phyloP scores from a whole-genome alignment of 2,797 vertebrate species.

The Dendrocincla fuliginosa region DNA sequence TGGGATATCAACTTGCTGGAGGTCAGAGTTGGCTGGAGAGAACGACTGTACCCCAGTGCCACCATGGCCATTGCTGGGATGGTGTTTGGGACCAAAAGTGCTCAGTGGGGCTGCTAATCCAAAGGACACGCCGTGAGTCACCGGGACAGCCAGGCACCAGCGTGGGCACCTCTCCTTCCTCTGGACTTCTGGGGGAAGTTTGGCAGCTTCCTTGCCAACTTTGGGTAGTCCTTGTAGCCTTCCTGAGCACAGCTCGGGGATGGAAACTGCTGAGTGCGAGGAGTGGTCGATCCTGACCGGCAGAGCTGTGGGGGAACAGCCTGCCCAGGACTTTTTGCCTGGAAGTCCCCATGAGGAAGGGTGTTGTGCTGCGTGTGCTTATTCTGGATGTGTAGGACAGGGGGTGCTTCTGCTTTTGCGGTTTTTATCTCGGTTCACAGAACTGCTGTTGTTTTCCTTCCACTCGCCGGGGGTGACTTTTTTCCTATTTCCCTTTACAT shows the following conservation, averaged over 20 bases:
- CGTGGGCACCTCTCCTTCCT: background rate
- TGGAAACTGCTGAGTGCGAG: background rate
- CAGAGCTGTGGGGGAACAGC: background rate
- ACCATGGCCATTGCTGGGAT: rapidly evolving
- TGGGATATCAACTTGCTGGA: background rate
- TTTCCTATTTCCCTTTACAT: conserved; percentile 44
- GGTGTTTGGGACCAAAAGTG: background rate
- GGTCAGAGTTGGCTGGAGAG: background rate
- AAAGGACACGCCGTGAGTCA: rapidly evolving
- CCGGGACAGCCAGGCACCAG: rapidly evolving
- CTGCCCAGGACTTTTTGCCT: background rate
- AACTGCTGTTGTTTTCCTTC: conserved; percentile 42
- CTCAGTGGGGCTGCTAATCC: background rate
- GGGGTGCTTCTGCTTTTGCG: conserved; percentile 41
- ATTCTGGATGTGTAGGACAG: background rate
- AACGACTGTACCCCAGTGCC: background rate
- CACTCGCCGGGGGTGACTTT: background rate
- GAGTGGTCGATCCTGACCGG: rapidly evolving
- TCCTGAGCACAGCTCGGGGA: background rate
- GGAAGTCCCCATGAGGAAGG: background rate
- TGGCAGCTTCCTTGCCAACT: background rate
- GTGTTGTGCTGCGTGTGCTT: background rate
- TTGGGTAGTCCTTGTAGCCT: background rate
- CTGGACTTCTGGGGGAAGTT: rapidly evolving
- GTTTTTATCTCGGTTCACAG: conserved; percentile 3